Evolutionary conservation across 2,888 invertebrate species (phyloP), one percentile per base, ranked within the genome.

Genomic region (Hypolimnas misippus): DNA sequence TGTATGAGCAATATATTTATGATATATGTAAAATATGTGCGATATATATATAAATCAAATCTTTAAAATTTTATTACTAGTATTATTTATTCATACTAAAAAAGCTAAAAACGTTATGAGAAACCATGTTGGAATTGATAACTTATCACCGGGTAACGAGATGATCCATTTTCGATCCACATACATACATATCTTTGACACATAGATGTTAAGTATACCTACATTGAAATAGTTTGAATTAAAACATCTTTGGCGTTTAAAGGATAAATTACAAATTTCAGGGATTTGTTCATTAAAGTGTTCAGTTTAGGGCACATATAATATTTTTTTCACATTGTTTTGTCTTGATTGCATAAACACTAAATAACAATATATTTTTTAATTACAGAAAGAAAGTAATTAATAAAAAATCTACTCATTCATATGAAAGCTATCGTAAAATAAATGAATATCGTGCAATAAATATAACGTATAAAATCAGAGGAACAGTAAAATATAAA

Each of bases 81-180:
- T n/a, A n/a, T n/a, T n/a, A n/a, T n/a, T n/a, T n/a, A n/a, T n/a
- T 8, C 2, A 44, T 12, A 44, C 4, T 10, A 5, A n/a, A 19
- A 19, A 17, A 44, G 19, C 1, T 19, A n/a, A n/a, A 46, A 46
- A 19, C 5, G 1, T 7, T 44, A 44, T 50, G 49, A 46, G 44
- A 46, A 12, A 60, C 46, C n/a, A 33, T 17, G 33, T 19, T 46
- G 38, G 25, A 52, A 52, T 35, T 57, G 51, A 29, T 62, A 56
- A 57, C 49, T 53, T 54, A 49, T 46, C 53, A 49, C 16, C 35
- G 42, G 33, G 14, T 53, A 38, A 54, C 7, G 60, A 57, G 38
- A 49, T 54, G 49, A 21, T 12, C 33, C 14, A 54, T 49, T 46
- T 53, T 10, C 35, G 50, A 42, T 49, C n/a, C 42, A 35, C 31